Percentiles rank a stretch among this genome's conserved stretches.
These are phyloP conservation scores for Drosophila watanabei DNA, from an alignment of 1,140 invertebrate species.

Conservation along the genomic window DNA sequence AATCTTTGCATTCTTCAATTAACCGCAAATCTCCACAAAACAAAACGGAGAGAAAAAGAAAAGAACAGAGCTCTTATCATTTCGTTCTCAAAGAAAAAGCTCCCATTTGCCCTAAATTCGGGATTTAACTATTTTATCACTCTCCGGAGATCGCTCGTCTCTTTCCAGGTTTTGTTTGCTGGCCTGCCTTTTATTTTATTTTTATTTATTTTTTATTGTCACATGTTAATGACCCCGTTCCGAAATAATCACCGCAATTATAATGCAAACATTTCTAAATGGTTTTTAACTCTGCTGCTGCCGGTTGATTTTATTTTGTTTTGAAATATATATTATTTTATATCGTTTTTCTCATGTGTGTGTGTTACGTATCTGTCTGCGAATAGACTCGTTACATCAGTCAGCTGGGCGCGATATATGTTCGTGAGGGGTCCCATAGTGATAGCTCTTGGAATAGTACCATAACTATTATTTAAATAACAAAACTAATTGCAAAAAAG, in stretches of 20 bases:
- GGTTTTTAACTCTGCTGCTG: slow-evolving; percentile 38
- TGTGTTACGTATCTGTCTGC: slow-evolving; percentile 21
- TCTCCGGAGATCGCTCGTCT: slow-evolving; percentile 65
- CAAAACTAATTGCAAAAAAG: neutral
- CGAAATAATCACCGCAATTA: slow-evolving; percentile 76
- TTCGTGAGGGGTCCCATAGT: neutral
- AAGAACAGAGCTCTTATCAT: slow-evolving; percentile 55
- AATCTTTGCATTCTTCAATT: slow-evolving; percentile 75
- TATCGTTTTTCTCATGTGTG: slow-evolving; percentile 9
- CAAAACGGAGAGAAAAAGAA: neutral
- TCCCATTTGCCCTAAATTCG: slow-evolving; percentile 27
- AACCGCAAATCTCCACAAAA: slow-evolving; percentile 50
- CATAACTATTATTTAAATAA: slow-evolving; percentile 5
- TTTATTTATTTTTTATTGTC: slow-evolving; percentile 51
- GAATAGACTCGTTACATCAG: slow-evolving; percentile 44
- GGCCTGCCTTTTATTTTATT: slow-evolving; percentile 18
- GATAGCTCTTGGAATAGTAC: slow-evolving; percentile 20
- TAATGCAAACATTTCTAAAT: slow-evolving; percentile 75
- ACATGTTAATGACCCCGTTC: slow-evolving; percentile 79
- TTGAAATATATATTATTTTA: slow-evolving; percentile 14
- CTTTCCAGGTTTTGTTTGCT: slow-evolving; percentile 23
- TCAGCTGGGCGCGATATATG: slow-evolving; percentile 23
- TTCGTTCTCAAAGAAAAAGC: slow-evolving; percentile 31
- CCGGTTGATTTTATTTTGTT: slow-evolving; percentile 13
- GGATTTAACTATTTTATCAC: slow-evolving; percentile 72